These are phyloP conservation scores for Metridium senile DNA, from an alignment of 92 coral and sea anemone genomes.

Conservation along the genomic window DNA sequence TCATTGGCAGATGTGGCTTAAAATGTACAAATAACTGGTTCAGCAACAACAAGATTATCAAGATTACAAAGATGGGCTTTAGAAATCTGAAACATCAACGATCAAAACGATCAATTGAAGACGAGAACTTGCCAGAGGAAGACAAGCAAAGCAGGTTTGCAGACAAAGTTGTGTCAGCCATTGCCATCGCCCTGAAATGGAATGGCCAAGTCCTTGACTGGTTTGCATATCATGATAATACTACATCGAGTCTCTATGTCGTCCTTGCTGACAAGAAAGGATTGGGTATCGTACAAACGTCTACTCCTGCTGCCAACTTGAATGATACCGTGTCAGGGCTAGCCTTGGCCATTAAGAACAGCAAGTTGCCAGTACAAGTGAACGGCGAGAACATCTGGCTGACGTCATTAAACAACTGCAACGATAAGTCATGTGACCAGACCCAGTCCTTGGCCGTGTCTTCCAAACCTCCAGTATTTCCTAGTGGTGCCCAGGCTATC, in stretches of 20 bases:
- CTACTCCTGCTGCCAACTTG: constrained; percentile 31
- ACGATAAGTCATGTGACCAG: constrained; percentile 49
- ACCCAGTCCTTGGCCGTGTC: constrained; percentile 42
- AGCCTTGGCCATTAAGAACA: constrained; percentile 34
- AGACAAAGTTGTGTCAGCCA: constrained; percentile 36
- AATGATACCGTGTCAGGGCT: constrained; percentile 18
- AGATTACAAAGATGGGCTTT: constrained; percentile 31
- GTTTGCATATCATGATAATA: constrained; percentile 45
- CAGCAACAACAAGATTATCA: constrained; percentile 4
- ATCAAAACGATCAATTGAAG: constrained; percentile 33
- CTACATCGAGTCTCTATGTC: constrained; percentile 5
- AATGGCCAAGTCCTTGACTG: constrained; percentile 42
- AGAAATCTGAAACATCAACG: constrained; percentile 8
- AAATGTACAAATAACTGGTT: constrained; percentile 19
- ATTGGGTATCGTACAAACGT: constrained; percentile 9
- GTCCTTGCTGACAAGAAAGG: constrained; percentile 55
- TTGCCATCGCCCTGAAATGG: constrained; percentile 43
- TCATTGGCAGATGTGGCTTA: constrained; percentile 48
- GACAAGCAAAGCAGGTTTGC: constrained; percentile 53
- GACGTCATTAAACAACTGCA: constrained; percentile 44
- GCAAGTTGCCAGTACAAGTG: constrained; percentile 36
- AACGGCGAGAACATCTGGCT: constrained; percentile 49
- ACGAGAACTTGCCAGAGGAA: no score
- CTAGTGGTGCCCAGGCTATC: background rate
- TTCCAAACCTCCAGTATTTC: constrained; percentile 25